A percentile compares a stretch with the other conserved stretches of the same genome.
phyloP scores from a whole-genome alignment of 2,113 vertebrate species.

The Brevimyrus niger region DNA sequence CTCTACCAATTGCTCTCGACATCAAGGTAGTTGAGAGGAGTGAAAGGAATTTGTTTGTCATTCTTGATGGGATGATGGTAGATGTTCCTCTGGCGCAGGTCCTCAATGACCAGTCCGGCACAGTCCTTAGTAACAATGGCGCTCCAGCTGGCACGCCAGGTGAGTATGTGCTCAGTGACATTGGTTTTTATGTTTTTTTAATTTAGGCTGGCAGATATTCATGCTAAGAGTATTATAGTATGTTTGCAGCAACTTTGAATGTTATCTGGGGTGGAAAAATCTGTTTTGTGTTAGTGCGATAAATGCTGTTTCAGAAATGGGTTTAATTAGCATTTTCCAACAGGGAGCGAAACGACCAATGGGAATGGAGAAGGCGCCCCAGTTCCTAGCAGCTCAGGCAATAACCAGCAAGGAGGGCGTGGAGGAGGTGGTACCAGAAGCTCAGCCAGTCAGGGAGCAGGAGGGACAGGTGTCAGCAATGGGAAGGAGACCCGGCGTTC shows the following conservation, averaged over 20 bases:
- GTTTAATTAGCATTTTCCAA: neutral
- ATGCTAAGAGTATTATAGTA: neutral
- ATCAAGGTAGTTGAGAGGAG: neutral
- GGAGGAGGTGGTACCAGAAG: conserved; percentile 54
- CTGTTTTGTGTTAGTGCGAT: neutral
- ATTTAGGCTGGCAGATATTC: neutral
- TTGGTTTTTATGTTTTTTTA: neutral
- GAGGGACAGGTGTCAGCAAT: conserved; percentile 56
- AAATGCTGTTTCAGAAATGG: neutral
- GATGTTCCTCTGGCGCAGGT: conserved; percentile 16
- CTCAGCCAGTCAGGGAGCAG: conserved; percentile 50
- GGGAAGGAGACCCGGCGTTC: conserved; percentile 70
- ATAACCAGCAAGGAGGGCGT: conserved; percentile 44
- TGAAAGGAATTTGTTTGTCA: neutral
- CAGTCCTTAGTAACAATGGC: conserved; percentile 28
- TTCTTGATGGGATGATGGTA: neutral
- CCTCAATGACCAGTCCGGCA: conserved; percentile 33
- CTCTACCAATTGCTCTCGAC: neutral
- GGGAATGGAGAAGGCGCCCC: conserved; percentile 59
- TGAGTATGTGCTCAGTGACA: neutral
- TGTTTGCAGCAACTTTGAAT: neutral
- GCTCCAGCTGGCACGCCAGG: conserved; percentile 3
- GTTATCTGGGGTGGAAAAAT: neutral
- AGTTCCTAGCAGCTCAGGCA: conserved; percentile 37
- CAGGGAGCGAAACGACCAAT: conserved; percentile 56